Evolutionary conservation across 1,140 invertebrate genomes (phyloP), one percentile per base, ranked within the genome.

Genomic region (Procambarus clarkii): DNA sequence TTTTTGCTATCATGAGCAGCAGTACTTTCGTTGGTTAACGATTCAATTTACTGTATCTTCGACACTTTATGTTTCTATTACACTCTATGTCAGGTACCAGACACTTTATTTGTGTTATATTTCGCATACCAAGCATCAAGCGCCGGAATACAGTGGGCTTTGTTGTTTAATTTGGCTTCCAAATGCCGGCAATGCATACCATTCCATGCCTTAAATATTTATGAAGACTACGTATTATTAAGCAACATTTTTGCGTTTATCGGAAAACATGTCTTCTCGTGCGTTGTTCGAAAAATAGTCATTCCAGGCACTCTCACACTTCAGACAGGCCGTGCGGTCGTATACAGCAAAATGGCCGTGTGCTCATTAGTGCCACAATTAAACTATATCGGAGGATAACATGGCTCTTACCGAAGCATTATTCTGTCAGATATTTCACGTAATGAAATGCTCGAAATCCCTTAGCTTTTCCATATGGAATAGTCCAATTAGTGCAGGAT

Each of bases 401-500:
- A 74, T 74, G 4, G 24, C n/a, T 9, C 21, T 74, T 74, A 74
- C n/a, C n/a, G n/a, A 34, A 24, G 69, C n/a, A 74, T 74, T 74
- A 24, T n/a, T 8, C 7, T 74, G 69, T 74, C 69, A 74, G 18
- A 74, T 74, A 74, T 74, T 34, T 74, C 69, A 74, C 69, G 69
- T 34, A 21, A 74, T 74, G 69, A 4, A 74, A 74, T 34, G 69
- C 24, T 11, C 18, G n/a, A 34, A 74, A 74, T 74, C 69, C 69
- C 69, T 74, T 74, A 74, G 21, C 69, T 74, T 74, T 7, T 24
- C 69, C 69, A 74, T 74, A 24, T 24, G 69, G 69, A 74, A 74
- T 24, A 74, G 69, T 74, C 24, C 69, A 74, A 74, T 74, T 74
- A 74, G 13, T 5, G n/a, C 24, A 24, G 69, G 69, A 74, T 74